Percentiles rank a stretch among this genome's conserved stretches.
phyloP scores from a whole-genome alignment of 2,113 vertebrate species.

The Vulpes vulpes region DNA sequence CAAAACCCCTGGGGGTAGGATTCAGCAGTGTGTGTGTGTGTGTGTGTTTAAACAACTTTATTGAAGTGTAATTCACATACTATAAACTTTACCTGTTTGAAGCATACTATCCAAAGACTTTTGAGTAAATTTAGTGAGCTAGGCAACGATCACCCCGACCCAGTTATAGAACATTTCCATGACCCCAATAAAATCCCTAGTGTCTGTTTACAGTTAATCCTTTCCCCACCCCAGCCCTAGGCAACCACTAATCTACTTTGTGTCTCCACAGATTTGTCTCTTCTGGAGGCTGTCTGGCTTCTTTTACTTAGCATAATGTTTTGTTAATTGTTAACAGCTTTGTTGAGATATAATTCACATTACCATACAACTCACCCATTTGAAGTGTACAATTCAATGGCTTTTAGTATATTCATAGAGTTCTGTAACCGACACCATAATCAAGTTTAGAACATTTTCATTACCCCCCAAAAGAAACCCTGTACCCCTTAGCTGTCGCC shows the following conservation, averaged over 20 bases:
- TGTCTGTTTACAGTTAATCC: not conserved
- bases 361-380: not conserved
- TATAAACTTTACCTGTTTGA: not conserved
- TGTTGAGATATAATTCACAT: conserved; percentile 58
- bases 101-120: not conserved
- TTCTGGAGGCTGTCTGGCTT: conserved; percentile 31
- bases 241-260: conserved; percentile 40
- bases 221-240: not conserved
- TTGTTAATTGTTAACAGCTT: conserved; percentile 65
- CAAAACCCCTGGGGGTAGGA: not conserved
- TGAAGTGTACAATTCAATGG: not conserved
- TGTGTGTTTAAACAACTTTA: not conserved
- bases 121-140: not conserved
- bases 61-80: conserved; percentile 45
- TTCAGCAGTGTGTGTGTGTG: not conserved
- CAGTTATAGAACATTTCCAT: not conserved
- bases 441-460: conserved; percentile 55
- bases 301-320: conserved; percentile 48
- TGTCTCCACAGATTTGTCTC: conserved; percentile 29
- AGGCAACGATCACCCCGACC: not conserved
- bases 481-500: not conserved
- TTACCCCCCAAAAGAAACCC: not conserved
- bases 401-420: not conserved
- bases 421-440: not conserved
- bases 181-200: not conserved